phyloP scores from a whole-genome alignment of 2,797 vertebrate genomes.

The Sardinella longiceps region DNA sequence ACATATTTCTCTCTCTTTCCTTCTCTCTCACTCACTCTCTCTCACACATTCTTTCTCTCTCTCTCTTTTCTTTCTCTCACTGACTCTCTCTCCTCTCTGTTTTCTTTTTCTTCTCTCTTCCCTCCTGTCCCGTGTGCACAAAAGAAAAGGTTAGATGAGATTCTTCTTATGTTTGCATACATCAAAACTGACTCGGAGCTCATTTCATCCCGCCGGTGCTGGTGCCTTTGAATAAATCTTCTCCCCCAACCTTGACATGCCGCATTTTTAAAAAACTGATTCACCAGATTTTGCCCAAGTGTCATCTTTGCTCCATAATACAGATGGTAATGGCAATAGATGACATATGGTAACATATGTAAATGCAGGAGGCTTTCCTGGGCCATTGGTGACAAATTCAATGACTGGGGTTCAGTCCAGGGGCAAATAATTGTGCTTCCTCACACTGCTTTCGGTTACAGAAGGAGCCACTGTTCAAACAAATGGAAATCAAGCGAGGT shows the following conservation, averaged over 20 bases:
- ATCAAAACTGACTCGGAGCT: not conserved
- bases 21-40: constrained; percentile 42
- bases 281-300: constrained; percentile 5
- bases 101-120: constrained; percentile 35
- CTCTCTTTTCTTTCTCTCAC: constrained; percentile 33
- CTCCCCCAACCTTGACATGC: constrained; percentile 18
- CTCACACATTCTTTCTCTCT: not conserved
- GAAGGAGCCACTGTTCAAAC: constrained; percentile 41
- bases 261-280: not conserved
- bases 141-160: constrained; percentile 17
- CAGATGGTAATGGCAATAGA: not conserved
- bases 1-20: constrained; percentile 41
- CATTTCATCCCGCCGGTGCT: not conserved
- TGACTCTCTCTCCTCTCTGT: constrained; percentile 30
- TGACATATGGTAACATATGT: constrained; percentile 7
- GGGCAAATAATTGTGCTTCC: constrained; percentile 37
- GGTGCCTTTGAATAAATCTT: constrained; percentile 11
- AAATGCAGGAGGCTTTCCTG: not conserved
- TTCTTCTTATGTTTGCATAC: constrained; percentile 7
- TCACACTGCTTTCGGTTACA: constrained; percentile 31
- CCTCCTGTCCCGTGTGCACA: not conserved
- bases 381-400: constrained; percentile 40
- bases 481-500: constrained; percentile 44
- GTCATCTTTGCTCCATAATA: not conserved
- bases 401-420: constrained; percentile 34